Conservation (phyloP, 2,113 vertebrate species). For the Eidolon helvum region DNA sequence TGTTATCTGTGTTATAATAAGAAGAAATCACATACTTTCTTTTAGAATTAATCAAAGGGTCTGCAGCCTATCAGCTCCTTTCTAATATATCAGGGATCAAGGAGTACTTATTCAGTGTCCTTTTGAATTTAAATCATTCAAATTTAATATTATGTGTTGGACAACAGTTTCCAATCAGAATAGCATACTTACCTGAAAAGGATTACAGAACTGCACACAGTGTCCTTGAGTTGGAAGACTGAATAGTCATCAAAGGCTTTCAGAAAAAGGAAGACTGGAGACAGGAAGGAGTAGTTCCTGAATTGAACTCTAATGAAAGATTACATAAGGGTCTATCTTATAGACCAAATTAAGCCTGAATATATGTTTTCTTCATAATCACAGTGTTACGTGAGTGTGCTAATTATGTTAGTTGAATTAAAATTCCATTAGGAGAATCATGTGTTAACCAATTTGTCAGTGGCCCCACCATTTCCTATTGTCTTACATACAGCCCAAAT, state of each 20-base stretch:
- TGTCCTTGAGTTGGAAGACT: background rate
- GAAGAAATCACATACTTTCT: background rate
- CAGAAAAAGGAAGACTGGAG: background rate
- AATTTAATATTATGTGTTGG: background rate
- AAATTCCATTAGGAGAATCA: background rate
- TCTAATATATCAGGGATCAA: background rate
- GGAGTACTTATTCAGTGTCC: background rate
- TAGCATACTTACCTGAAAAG: background rate
- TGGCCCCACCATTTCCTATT: background rate
- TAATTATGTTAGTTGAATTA: background rate
- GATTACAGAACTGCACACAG: background rate
- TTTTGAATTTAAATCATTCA: background rate
- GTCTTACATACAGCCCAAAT: background rate
- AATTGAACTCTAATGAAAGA: background rate
- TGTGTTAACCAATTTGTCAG: background rate
- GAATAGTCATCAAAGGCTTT: background rate
- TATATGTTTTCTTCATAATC: background rate
- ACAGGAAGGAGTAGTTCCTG: background rate
- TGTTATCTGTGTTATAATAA: background rate
- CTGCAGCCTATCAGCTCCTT: background rate
- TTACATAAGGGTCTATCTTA: background rate
- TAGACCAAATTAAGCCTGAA: background rate
- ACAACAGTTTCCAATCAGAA: background rate
- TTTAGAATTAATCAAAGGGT: background rate
- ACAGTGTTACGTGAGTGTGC: background rate